Base-by-base conservation (phyloP, 2,797 vertebrate genomes). In the Urocyon cinereoargenteus region DNA sequence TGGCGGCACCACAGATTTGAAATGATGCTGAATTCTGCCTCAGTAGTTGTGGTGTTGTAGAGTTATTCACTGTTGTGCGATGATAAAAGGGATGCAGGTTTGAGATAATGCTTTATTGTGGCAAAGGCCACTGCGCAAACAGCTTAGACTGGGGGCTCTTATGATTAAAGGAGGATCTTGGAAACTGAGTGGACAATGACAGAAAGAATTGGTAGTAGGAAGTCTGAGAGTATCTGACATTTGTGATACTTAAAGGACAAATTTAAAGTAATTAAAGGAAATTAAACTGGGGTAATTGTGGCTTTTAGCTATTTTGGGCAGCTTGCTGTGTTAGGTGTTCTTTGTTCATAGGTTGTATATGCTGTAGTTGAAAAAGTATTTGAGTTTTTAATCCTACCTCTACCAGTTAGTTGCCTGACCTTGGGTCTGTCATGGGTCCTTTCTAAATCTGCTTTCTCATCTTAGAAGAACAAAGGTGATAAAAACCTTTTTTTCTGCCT, bases 211-310 rank as follows among this genome's bases (percentile, higher is more conserved):
- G 66, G 18, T 77, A 75, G 59, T 26, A 73, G 89, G 64, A 92
- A 53, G 84, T 86, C n/a, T 55, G 34, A 89, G 90, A 79, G 62
- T 87, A 7, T 82, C 55, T 51, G 45, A 88, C 3, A 28, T 15
- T 87, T 8, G 15, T 62, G 22, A 31, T 57, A 15, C 11, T 5
- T 55, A 36, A n/a, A 81, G 90, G 61, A 82, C 51, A 64, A 31
- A 64, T 55, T 55, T 55, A 75, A 95, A 93, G 72, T 73, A 87
- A 87, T 36, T 45, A 34, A 85, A 86, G 84, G 53, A 73, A 90
- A 8, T 22, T 9, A 77, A 78, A 75, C 16, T 77, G 87, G 51
- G 21, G 14, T 61, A 68, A 85, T 91, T 53, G 13, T 81, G 49
- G 15, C 24, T 88, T 91, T 68, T 45, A 91, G 59, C 82, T 51